phyloP scores from a whole-genome alignment of 1,140 invertebrate species.

The Copidosoma floridanum region DNA sequence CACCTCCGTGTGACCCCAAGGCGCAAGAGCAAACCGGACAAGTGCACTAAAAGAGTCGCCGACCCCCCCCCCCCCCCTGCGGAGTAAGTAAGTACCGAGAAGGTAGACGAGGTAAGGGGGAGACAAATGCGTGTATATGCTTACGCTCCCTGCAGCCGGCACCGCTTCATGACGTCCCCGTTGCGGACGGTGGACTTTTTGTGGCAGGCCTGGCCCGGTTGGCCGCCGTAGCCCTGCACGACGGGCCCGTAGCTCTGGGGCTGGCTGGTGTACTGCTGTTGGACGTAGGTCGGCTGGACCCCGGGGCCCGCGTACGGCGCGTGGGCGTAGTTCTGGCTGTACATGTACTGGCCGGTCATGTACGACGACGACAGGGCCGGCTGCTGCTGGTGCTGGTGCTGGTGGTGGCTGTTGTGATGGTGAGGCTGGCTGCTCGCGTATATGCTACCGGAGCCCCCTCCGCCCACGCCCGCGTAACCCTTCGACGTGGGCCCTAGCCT shows the following conservation, averaged over 20 bases:
- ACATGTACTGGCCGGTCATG: slow-evolving; percentile 57
- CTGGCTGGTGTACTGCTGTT: slow-evolving; percentile 50
- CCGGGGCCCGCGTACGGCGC: slow-evolving; percentile 44
- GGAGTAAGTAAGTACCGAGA: too few species aligned
- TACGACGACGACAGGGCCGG: slow-evolving; percentile 51
- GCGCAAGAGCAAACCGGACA: too few species aligned
- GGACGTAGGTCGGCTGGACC: slow-evolving; percentile 44
- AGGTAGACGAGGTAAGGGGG: too few species aligned
- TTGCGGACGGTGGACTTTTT: slow-evolving; percentile 69
- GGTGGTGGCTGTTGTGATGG: neutral
- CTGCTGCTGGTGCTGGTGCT: slow-evolving; percentile 16
- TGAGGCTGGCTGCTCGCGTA: neutral
- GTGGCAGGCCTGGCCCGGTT: slow-evolving; percentile 56
- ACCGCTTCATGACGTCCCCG: slow-evolving; percentile 68
- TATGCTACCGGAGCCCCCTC: neutral
- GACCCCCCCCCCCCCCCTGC: too few species aligned
- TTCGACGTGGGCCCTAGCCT: slow-evolving; percentile 40
- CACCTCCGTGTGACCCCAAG: too few species aligned
- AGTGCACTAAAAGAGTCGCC: too few species aligned
- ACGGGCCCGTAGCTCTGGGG: slow-evolving; percentile 45
- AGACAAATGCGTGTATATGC: slow-evolving; percentile 34
- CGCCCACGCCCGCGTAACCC: neutral
- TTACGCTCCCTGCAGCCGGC: slow-evolving; percentile 68
- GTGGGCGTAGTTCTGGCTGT: slow-evolving; percentile 58
- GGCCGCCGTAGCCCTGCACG: slow-evolving; percentile 49